Conservation (phyloP, 2,113 vertebrate genomes). For the Ibidorhyncha struthersii region DNA sequence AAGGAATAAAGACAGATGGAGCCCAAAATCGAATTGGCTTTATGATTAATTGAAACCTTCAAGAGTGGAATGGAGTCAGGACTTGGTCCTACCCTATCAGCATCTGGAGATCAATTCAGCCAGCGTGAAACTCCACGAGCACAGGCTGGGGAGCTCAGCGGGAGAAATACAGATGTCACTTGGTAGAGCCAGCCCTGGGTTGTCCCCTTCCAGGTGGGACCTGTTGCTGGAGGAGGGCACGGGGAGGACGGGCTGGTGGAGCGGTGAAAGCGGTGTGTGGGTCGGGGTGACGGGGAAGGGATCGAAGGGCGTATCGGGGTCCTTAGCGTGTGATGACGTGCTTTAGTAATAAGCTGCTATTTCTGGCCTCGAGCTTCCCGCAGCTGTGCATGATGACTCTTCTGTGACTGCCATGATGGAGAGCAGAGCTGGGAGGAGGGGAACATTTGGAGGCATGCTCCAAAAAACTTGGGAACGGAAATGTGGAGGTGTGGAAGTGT, state of each 20-base stretch:
- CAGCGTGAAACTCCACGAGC: not conserved
- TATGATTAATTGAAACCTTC: constrained; percentile 75
- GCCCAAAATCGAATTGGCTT: constrained; percentile 70
- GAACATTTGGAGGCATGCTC: fast-evolving
- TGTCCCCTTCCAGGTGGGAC: not conserved
- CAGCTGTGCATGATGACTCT: not conserved
- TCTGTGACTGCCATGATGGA: not conserved
- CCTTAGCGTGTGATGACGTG: not conserved
- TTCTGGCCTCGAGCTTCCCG: not conserved
- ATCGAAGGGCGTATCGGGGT: fast-evolving
- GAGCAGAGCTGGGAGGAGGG: not conserved
- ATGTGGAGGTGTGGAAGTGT: not conserved
- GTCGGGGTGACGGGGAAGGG: fast-evolving
- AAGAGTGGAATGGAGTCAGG: constrained; percentile 60
- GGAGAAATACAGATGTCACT: not conserved
- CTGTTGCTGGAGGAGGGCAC: not conserved
- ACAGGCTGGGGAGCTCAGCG: not conserved
- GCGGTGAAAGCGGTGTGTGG: fast-evolving
- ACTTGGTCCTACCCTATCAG: constrained; percentile 27
- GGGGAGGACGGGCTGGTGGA: not conserved
- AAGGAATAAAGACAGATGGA: constrained; percentile 78
- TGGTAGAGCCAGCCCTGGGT: not conserved
- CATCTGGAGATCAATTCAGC: not conserved
- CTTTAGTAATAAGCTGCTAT: not conserved
- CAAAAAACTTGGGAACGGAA: not conserved